Evolutionary conservation across 2,888 invertebrate species (phyloP).

Genomic region (Polietes domitor): DNA sequence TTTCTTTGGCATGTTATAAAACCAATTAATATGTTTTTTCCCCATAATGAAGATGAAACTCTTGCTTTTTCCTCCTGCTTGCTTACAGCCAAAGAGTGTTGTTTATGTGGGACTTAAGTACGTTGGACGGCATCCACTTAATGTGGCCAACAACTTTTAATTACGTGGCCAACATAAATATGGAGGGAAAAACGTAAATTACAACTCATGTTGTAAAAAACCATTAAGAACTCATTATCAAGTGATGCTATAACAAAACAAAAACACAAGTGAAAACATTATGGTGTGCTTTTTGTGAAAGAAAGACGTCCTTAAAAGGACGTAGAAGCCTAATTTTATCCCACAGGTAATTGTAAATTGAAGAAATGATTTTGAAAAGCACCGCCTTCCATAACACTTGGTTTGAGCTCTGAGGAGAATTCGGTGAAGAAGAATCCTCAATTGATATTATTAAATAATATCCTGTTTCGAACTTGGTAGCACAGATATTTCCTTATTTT

Average conservation of each 20-base stretch:
- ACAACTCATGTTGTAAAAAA: slow-evolving; percentile 17
- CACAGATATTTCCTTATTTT: slow-evolving; percentile 68
- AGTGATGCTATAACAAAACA: neutral
- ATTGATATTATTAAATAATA: slow-evolving; percentile 70
- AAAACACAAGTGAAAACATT: no score
- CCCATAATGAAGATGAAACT: slow-evolving; percentile 17
- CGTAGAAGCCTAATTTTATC: no score
- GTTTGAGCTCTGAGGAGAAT: no score
- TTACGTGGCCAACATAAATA: slow-evolving; percentile 31
- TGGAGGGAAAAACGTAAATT: neutral
- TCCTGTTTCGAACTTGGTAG: slow-evolving; percentile 64
- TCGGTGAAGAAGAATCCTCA: neutral
- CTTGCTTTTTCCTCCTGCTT: neutral
- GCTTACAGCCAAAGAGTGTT: neutral
- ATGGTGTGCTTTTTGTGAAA: no score
- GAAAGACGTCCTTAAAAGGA: no score
- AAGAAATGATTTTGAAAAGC: no score
- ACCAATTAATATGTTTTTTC: slow-evolving; percentile 36
- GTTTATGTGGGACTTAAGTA: neutral
- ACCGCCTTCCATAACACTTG: no score
- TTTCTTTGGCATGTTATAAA: slow-evolving; percentile 22
- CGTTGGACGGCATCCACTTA: slow-evolving; percentile 33
- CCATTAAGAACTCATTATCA: slow-evolving; percentile 41
- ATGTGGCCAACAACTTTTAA: slow-evolving; percentile 40
- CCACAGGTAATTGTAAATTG: no score